These are phyloP conservation scores for Scaptomyza graminum DNA, from an alignment of 1,140 invertebrate genomes.

Conservation along the genomic window DNA sequence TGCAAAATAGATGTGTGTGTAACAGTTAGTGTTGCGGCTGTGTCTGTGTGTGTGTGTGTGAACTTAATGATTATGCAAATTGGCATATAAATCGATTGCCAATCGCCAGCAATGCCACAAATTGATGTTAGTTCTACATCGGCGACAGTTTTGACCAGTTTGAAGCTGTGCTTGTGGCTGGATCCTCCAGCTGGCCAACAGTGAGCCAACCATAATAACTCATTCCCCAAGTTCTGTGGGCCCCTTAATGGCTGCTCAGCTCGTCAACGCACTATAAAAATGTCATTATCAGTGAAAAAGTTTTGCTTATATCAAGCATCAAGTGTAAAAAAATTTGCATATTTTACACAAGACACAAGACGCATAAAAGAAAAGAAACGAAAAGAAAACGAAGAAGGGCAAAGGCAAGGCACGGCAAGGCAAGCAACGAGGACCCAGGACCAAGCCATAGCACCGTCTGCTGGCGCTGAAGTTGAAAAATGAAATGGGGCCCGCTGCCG, in stretches of 20 bases:
- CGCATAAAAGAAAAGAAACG: conserved; percentile 2
- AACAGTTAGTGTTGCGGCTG: conserved; percentile 26
- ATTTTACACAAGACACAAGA: conserved; percentile 60
- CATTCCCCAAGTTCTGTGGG: conserved; percentile 21
- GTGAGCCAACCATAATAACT: conserved; percentile 31
- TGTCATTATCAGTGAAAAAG: conserved; percentile 79
- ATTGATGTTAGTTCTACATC: conserved; percentile 57
- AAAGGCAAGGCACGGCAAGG: conserved; percentile 23
- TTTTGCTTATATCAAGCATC: conserved; percentile 66
- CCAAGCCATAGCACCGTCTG: conserved; percentile 44
- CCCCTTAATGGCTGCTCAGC: conserved; percentile 58
- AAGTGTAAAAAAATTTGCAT: conserved; percentile 74
- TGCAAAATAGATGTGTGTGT: conserved; percentile 50
- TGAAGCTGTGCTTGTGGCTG: neutral
- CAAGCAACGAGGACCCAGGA: neutral
- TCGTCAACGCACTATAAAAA: conserved; percentile 82
- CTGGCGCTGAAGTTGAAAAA: conserved; percentile 77
- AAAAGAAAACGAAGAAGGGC: conserved; percentile 7
- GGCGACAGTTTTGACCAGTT: conserved; percentile 40
- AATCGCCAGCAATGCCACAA: conserved; percentile 60
- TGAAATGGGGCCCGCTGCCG: conserved; percentile 43
- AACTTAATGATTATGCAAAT: conserved; percentile 80
- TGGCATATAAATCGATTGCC: conserved; percentile 76
- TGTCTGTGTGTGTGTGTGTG: conserved; percentile 38
- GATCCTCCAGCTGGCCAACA: neutral